Base-by-base conservation (phyloP, 2,888 invertebrate species). In the Stenurella melanura region DNA sequence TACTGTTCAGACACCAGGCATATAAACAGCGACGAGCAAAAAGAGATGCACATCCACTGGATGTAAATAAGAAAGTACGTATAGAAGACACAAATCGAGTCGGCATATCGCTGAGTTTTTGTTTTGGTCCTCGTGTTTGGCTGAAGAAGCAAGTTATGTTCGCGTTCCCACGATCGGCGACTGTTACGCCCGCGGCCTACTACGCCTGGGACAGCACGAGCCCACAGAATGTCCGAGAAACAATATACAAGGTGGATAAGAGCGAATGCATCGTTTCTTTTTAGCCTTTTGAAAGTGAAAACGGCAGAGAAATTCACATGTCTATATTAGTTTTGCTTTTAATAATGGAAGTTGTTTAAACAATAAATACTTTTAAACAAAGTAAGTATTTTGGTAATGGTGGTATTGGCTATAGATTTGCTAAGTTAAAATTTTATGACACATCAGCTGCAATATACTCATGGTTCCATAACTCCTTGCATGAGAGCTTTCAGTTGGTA, bases 151-250 rank as follows among this genome's bases (percentile, higher is more conserved):
- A 79, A 82, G 82, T 81, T 83, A 81, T 81, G 82, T 83, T 83
- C 83, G 83, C 85, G 85, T 87, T 86, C 86, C 85, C 86, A 87
- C 86, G 86, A 85, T 86, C 84, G 82, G 85, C 86, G 85, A 86
- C 85, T 83, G 83, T 81, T 82, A 79, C 66, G 82, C 83, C 81
- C 73, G 69, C 75, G 81, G 82, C 80, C 56, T 57, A 63, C 76
- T 80, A 78, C 76, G 80, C 80, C 79, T 78, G 78, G 78, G 81
- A 81, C 81, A 82, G 85, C 82, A 84, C 81, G 81, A 82, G 83
- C 84, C 84, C 80, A 77, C 73, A 57, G 79, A 78, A 75, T 74
- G 74, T 64, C 70, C 78, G 78, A 75, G 74, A 77, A 74, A 78
- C 79, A 77, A 74, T 76, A 73, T 74, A 78, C 76, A 72, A 75